A percentile compares a stretch with the other conserved stretches of the same genome.
Evolutionary conservation across 1,140 invertebrate species (phyloP).

Genomic region (Lamellibrachia luymesi): DNA sequence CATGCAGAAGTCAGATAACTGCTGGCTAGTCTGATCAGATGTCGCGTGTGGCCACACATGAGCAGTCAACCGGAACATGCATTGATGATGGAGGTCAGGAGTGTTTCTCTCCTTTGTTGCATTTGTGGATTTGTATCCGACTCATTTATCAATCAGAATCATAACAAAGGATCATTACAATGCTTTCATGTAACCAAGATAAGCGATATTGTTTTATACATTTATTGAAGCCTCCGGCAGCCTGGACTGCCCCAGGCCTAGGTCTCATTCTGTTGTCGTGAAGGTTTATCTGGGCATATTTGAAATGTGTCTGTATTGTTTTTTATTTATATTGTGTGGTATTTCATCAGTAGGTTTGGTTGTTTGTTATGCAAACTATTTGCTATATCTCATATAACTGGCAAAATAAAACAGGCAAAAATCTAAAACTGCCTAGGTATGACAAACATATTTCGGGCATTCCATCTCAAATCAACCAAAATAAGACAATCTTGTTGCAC

Average conservation of each 20-base stretch:
- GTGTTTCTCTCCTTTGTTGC: background rate
- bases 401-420: no score
- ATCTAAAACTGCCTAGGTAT: no score
- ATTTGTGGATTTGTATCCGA: background rate
- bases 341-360: background rate
- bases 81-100: background rate
- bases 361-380: background rate
- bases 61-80: background rate
- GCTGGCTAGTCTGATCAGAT: background rate
- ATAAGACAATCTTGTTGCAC: no score
- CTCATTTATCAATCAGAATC: background rate
- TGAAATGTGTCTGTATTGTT: background rate
- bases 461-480: no score
- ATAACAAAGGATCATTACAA: background rate
- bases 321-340: background rate
- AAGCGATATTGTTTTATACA: background rate
- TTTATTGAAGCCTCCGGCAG: background rate
- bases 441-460: no score
- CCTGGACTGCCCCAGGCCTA: background rate
- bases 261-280: background rate
- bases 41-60: background rate
- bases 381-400: no score
- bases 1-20: background rate
- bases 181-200: background rate
- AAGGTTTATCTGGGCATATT: background rate